These are phyloP conservation scores for Trinorchestia longiramus DNA, from an alignment of 1,140 invertebrate species.

Conservation along the genomic window DNA sequence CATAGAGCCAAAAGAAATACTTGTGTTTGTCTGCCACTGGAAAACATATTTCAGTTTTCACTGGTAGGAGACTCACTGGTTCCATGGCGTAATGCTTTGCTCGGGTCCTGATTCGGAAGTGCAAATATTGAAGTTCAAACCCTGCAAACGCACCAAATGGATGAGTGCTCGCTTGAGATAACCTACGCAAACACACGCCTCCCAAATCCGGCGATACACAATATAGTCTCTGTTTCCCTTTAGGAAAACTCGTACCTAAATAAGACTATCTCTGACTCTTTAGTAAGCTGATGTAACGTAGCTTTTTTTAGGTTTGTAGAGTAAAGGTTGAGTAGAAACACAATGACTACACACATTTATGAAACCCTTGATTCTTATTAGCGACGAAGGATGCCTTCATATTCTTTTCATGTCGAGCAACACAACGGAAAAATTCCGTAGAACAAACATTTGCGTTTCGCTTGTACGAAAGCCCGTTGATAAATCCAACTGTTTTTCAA, in stretches of 20 bases:
- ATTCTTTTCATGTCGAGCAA: background rate
- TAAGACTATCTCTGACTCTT: background rate
- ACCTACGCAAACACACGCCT: background rate
- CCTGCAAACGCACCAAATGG: background rate
- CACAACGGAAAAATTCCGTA: background rate
- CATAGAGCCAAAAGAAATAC: no score
- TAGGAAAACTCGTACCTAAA: background rate
- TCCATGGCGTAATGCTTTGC: background rate
- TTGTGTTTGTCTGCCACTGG: no score
- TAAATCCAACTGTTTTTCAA: background rate
- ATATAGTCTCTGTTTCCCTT: background rate
- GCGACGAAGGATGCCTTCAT: background rate
- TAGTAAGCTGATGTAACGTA: background rate
- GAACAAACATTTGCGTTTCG: background rate
- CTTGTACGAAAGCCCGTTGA: background rate
- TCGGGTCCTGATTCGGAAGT: background rate
- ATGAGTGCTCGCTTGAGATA: background rate
- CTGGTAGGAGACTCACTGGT: background rate
- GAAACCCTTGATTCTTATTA: background rate
- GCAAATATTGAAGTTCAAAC: slow-evolving; percentile 1
- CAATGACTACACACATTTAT: background rate
- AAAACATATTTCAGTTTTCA: background rate
- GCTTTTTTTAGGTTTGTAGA: background rate
- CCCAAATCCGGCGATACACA: background rate
- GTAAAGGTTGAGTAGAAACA: background rate